A percentile compares a stretch with the other conserved stretches of the same genome.
Conservation (phyloP, 2,113 vertebrate species). For the Ciconia maguari region DNA sequence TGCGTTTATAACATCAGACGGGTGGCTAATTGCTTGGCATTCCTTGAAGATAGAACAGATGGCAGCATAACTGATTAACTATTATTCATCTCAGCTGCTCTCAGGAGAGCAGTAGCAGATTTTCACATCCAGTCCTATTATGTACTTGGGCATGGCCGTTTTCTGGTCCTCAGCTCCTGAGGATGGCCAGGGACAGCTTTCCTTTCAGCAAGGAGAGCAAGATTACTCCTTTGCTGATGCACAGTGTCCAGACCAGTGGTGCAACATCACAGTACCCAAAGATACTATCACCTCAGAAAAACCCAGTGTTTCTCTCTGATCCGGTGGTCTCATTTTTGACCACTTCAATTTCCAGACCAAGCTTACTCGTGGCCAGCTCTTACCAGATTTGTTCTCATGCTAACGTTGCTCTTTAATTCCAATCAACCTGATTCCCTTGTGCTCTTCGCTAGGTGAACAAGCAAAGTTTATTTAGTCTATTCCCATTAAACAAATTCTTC, state of each 20-base stretch:
- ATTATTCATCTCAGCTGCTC: neutral
- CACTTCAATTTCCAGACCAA: neutral
- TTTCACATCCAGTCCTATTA: neutral
- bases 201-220: neutral
- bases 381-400: neutral
- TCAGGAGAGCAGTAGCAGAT: neutral
- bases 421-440: neutral
- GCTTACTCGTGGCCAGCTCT: neutral
- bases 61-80: neutral
- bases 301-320: neutral
- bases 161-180: neutral
- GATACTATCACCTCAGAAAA: neutral
- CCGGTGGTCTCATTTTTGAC: neutral
- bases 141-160: rapidly evolving
- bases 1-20: constrained; percentile 1
- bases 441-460: neutral
- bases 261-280: neutral
- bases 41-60: constrained; percentile 6
- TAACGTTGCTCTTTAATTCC: neutral
- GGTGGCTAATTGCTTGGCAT: constrained; percentile 41
- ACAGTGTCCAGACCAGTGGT: neutral
- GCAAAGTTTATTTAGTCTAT: neutral
- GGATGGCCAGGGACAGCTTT: neutral
- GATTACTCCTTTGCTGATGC: rapidly evolving
- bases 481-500: neutral